Percentiles rank a stretch among this genome's conserved stretches.
Conservation (phyloP, 2,797 vertebrate genomes). For the Gallinago stenura region DNA sequence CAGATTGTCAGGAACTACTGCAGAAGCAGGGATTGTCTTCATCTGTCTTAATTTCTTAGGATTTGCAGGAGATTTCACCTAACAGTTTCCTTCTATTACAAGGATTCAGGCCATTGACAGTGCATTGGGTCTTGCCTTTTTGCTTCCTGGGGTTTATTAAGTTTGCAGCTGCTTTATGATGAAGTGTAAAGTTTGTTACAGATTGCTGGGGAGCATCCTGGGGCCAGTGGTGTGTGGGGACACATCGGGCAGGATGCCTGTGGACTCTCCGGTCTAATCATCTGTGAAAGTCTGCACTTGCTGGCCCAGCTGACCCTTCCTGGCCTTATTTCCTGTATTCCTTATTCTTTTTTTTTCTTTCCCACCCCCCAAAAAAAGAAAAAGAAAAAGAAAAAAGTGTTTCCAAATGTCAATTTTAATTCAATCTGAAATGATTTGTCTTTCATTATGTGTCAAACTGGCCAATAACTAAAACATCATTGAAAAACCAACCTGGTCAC, state of each 20-base stretch:
- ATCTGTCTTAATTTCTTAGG: background rate
- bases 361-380: too few species aligned
- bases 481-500: background rate
- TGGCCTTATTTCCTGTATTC: background rate
- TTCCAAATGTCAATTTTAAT: background rate
- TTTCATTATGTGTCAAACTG: background rate
- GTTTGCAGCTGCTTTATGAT: conserved; percentile 55
- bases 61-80: background rate
- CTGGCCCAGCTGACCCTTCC: background rate
- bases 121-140: background rate
- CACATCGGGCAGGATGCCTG: background rate
- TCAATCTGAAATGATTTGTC: background rate
- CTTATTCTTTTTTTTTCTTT: background rate
- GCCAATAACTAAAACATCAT: background rate
- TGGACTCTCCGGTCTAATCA: background rate
- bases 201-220: background rate
- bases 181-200: conserved; percentile 32
- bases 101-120: background rate
- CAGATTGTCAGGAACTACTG: background rate
- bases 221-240: background rate
- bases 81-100: background rate
- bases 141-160: background rate
- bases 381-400: background rate
- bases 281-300: conserved; percentile 28
- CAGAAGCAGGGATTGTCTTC: background rate